Base-by-base conservation (phyloP, 1,140 invertebrate genomes). In the Drosophila insularis region DNA sequence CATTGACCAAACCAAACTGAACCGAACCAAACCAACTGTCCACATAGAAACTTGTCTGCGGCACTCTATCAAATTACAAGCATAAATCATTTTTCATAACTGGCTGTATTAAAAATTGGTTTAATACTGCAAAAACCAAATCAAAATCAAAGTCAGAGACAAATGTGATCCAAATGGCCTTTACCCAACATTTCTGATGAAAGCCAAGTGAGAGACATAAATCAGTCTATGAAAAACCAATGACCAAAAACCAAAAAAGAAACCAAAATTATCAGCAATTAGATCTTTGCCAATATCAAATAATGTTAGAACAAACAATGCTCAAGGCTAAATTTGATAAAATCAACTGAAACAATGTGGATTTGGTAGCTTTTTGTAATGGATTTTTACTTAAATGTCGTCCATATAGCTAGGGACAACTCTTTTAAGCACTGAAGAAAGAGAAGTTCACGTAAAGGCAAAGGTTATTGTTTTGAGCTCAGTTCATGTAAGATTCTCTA, bases 1-100 rank as follows among this genome's bases (percentile, higher is more conserved):
- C 82, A 87, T 86, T 77, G 74, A 69, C 63, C 50, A 37, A 40
- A 74, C 39, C 35, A 37, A 59, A 32, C 13, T 17, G 31, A 32
- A 62, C 56, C 59, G 27, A 46, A 31, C 23, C 27, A 37, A 61
- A n/a, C 56, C 55, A 50, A 37, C 35, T 37, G 35, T 37, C 35
- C 35, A 37, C 35, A 37, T 37, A 37, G 61, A 67, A 78, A 81
- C 65, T 81, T 71, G 81, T 86, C 71, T 59, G 46, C 71, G 79
- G 79, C 74, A 80, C 82, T 85, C 74, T 86, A 85, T 87, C 82
- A 87, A 86, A 86, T 86, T 86, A 82, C 82, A 78, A 63, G 75
- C 71, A 86, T 86, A 86, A 86, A 86, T 86, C 82, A 78, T 61
- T 78, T 74, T 78, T 78, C 71, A 86, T 86, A 86, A 86, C 81